phyloP scores from a whole-genome alignment of 2,797 vertebrate species.

The Tapirus indicus region DNA sequence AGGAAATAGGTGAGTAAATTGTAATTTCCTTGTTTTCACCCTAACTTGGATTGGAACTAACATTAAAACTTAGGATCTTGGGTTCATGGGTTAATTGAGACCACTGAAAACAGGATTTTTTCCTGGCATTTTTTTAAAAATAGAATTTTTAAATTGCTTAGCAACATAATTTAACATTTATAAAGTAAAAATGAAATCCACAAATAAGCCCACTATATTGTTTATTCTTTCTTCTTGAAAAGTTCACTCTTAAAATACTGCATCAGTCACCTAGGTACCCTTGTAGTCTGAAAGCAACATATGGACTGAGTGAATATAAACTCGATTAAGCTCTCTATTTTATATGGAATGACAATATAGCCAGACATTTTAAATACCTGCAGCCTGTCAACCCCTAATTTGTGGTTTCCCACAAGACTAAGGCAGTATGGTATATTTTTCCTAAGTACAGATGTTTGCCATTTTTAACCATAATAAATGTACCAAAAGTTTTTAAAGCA shows the following conservation, averaged over 20 bases:
- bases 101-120: neutral
- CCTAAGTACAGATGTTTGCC: slow-evolving; percentile 72
- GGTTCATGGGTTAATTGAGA: slow-evolving; percentile 47
- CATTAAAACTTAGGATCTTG: slow-evolving; percentile 17
- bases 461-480: slow-evolving; percentile 77
- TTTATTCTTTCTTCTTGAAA: slow-evolving; percentile 47
- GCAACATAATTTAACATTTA: slow-evolving; percentile 37
- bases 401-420: slow-evolving; percentile 66
- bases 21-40: slow-evolving; percentile 53
- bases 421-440: slow-evolving; percentile 71
- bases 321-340: slow-evolving; percentile 70
- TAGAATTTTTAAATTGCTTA: slow-evolving; percentile 53
- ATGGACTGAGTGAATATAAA: slow-evolving; percentile 71
- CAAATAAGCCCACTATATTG: neutral
- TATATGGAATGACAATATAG: slow-evolving; percentile 59
- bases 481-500: slow-evolving; percentile 75
- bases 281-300: slow-evolving; percentile 62
- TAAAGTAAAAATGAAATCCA: slow-evolving; percentile 32
- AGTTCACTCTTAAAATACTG: slow-evolving; percentile 35
- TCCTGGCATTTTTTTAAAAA: slow-evolving; percentile 49
- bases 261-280: slow-evolving; percentile 63
- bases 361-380: slow-evolving; percentile 75
- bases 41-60: neutral
- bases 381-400: slow-evolving; percentile 69
- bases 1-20: slow-evolving; percentile 9